These are phyloP conservation scores for Pygmarrhopalites habei DNA, from an alignment of 1,140 invertebrate genomes.

Conservation along the genomic window DNA sequence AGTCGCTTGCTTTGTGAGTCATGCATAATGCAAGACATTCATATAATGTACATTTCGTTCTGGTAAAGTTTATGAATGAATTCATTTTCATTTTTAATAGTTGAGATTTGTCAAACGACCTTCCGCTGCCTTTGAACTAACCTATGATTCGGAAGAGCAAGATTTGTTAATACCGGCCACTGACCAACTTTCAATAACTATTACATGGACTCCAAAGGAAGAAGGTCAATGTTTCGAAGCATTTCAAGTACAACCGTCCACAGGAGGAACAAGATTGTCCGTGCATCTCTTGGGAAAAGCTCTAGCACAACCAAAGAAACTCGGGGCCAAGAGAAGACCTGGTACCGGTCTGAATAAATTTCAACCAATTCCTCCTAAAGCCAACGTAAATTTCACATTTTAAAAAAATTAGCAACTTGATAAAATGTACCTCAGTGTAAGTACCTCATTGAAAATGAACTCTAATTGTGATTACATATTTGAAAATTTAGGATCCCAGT, in stretches of 20 bases:
- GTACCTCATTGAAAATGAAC: neutral
- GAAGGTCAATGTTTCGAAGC: constrained; percentile 10
- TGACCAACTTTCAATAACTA: neutral
- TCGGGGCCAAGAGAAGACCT: neutral
- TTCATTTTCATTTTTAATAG: constrained; percentile 13
- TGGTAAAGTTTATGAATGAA: constrained; percentile 2
- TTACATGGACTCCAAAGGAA: constrained; percentile 14
- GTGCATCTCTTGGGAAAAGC: constrained; percentile 16
- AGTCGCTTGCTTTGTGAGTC: constrained; percentile 4
- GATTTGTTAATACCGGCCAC: neutral
- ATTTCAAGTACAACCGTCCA: neutral
- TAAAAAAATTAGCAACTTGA: too few species aligned
- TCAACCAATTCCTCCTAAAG: neutral
- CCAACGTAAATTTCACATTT: too few species aligned
- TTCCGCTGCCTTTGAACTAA: neutral
- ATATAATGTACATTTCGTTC: neutral
- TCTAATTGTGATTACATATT: too few species aligned
- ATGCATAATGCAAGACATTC: neutral
- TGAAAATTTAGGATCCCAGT: constrained; percentile 5
- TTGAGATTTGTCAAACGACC: constrained; percentile 8
- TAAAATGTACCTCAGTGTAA: too few species aligned
- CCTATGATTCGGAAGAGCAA: neutral
- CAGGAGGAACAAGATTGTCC: constrained; percentile 1
- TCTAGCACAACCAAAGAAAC: constrained; percentile 5
- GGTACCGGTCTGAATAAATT: neutral